Percentiles rank a stretch among this genome's conserved stretches.
Evolutionary conservation across 2,888 invertebrate genomes (phyloP).

Genomic region (Crossocerus cetratus): DNA sequence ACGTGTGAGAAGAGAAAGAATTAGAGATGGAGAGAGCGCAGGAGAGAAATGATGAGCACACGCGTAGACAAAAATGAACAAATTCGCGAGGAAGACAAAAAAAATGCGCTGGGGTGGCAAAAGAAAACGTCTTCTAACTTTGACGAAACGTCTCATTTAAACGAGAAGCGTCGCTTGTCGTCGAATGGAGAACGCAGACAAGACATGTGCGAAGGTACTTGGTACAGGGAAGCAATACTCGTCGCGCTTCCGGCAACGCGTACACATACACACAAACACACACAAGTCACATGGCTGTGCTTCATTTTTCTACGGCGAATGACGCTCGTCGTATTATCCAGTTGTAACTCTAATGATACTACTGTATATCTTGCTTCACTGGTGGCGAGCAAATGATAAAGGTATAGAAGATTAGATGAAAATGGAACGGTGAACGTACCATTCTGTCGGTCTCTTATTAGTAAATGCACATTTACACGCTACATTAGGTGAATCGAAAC

Average conservation of each 20-base stretch:
- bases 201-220: neutral
- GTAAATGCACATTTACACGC: constrained; percentile 71
- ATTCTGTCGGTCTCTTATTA: constrained; percentile 74
- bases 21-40: neutral
- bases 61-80: constrained; percentile 32
- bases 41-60: constrained; percentile 27
- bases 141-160: constrained; percentile 52
- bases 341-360: constrained; percentile 59
- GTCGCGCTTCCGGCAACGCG: constrained; percentile 4
- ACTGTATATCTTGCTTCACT: constrained; percentile 53
- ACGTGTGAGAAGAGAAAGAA: neutral
- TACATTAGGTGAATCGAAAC: constrained; percentile 65
- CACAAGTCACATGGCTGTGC: constrained; percentile 32
- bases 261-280: neutral
- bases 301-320: constrained; percentile 52
- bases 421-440: constrained; percentile 72
- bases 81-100: constrained; percentile 33
- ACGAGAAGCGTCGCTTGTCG: constrained; percentile 54
- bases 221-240: neutral
- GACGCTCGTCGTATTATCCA: constrained; percentile 53
- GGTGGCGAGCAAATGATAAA: constrained; percentile 42
- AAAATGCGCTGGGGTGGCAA: constrained; percentile 62
- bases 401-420: constrained; percentile 25
- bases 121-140: constrained; percentile 63
- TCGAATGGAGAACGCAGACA: constrained; percentile 36